Conservation (phyloP, 2,113 vertebrate species). For the Carlito syrichta region DNA sequence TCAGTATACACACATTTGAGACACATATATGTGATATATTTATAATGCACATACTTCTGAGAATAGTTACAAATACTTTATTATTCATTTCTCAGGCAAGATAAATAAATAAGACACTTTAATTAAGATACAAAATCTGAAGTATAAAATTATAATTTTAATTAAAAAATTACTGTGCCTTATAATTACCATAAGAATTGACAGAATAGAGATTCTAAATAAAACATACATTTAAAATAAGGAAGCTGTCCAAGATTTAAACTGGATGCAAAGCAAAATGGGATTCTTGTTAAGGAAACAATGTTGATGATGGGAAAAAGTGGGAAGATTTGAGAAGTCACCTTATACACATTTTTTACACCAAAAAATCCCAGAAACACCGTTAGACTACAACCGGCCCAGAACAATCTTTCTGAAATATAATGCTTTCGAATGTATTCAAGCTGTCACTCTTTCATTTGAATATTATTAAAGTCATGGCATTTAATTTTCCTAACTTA, state of each 20-base stretch:
- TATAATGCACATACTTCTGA: not conserved
- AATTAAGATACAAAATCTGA: not conserved
- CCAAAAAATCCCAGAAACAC: not conserved
- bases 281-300: not conserved
- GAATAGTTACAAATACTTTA: not conserved
- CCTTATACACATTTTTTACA: not conserved
- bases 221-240: not conserved
- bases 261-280: not conserved
- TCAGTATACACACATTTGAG: not conserved
- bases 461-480: not conserved
- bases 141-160: not conserved
- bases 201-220: not conserved
- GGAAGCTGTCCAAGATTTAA: not conserved
- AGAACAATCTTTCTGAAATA: not conserved
- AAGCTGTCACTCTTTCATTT: not conserved
- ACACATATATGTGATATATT: not conserved
- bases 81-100: not conserved
- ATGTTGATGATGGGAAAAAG: not conserved
- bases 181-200: not conserved
- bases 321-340: not conserved
- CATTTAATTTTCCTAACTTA: slow-evolving; percentile 32
- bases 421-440: not conserved
- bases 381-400: not conserved
- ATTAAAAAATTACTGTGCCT: not conserved
- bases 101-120: not conserved